Evolutionary conservation across 2,113 vertebrate genomes (phyloP).

Genomic region (Uria aalge): DNA sequence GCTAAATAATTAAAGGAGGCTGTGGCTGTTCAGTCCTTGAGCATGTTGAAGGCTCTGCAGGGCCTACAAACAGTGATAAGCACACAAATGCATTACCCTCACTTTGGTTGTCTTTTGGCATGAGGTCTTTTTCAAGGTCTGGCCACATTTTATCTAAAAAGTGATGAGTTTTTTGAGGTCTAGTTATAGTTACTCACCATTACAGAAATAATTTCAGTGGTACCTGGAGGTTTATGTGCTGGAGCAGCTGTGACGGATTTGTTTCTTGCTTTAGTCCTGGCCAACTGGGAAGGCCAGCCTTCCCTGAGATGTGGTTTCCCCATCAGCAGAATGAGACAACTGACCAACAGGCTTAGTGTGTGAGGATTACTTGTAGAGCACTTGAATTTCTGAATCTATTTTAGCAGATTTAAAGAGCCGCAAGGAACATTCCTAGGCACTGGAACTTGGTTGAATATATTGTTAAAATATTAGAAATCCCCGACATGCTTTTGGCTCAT

Average conservation of each 20-base stretch:
- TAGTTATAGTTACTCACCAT: neutral
- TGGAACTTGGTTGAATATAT: neutral
- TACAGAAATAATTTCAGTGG: neutral
- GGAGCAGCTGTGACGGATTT: neutral
- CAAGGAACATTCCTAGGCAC: neutral
- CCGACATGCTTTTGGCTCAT: neutral
- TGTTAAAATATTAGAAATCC: neutral
- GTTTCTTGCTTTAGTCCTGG: neutral
- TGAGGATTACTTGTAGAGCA: neutral
- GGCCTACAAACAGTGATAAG: neutral
- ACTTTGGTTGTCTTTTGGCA: neutral
- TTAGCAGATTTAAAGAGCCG: neutral
- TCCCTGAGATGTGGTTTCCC: neutral
- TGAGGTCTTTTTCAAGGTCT: neutral
- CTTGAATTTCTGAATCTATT: neutral
- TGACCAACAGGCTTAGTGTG: neutral
- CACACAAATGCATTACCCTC: rapidly evolving
- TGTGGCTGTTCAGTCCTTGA: neutral
- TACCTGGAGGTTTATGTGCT: neutral
- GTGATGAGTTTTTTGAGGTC: neutral
- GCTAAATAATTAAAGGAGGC: neutral
- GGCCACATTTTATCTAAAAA: neutral
- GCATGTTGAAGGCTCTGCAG: neutral
- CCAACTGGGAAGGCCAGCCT: neutral
- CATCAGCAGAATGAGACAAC: neutral